Evolutionary conservation across 2,888 invertebrate genomes (phyloP).

Genomic region (Hecatera dysodea): DNA sequence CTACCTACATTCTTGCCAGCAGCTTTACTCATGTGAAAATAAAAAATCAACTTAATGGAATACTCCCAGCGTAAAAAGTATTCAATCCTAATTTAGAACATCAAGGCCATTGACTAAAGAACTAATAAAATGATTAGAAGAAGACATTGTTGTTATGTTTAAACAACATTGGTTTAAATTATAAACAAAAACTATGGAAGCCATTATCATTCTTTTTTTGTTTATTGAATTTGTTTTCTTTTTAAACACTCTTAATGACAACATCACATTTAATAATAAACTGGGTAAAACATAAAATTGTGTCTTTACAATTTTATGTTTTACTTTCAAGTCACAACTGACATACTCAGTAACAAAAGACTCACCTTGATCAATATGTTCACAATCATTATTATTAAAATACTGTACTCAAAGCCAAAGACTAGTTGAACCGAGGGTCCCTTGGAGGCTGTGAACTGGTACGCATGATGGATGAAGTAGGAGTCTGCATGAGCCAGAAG

Average conservation of each 20-base stretch:
- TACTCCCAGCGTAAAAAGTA: too few species aligned
- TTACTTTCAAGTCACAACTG: background rate
- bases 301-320: background rate
- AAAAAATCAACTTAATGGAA: too few species aligned
- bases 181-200: background rate
- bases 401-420: constrained; percentile 99
- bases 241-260: background rate
- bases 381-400: constrained; percentile 97
- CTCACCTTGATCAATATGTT: constrained; percentile 97
- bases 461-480: constrained; percentile 98
- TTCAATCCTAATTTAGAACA: too few species aligned
- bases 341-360: constrained; percentile 1
- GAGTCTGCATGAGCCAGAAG: constrained; percentile 96
- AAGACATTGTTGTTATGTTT: background rate
- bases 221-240: too few species aligned
- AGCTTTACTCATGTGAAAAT: too few species aligned
- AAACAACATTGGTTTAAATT: background rate
- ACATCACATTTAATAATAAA: background rate
- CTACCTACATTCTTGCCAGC: too few species aligned
- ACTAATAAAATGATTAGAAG: background rate
- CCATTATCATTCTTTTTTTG: background rate
- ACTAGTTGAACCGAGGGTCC: constrained; percentile 99
- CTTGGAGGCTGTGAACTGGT: constrained; percentile 97
- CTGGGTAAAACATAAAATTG: background rate
- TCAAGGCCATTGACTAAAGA: constrained; percentile 3